A percentile compares a stretch with the other conserved stretches of the same genome.
phyloP scores from a whole-genome alignment of 2,797 vertebrate genomes.

The Amazona finschi region DNA sequence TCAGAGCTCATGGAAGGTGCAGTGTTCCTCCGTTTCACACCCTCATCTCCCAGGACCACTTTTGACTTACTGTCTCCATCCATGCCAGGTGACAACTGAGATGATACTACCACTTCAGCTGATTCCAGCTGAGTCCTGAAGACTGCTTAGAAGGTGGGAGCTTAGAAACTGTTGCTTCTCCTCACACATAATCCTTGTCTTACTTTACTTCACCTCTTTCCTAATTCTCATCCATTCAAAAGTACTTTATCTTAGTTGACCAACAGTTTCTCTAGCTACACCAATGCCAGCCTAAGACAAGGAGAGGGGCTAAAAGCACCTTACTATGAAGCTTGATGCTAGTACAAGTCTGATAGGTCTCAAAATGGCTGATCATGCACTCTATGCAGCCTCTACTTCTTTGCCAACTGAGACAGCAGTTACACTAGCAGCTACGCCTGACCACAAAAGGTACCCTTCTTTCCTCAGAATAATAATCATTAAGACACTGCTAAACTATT shows the following conservation, averaged over 20 bases:
- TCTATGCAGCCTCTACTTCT: not conserved
- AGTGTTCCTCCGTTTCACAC: not conserved
- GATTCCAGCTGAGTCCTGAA: not conserved
- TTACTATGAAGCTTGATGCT: not conserved
- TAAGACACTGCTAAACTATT: not conserved
- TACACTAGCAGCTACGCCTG: not conserved
- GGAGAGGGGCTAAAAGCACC: not conserved
- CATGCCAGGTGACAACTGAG: not conserved
- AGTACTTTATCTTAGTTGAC: not conserved
- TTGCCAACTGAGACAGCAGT: not conserved
- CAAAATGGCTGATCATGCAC: not conserved
- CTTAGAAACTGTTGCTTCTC: not conserved
- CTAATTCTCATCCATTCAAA: not conserved
- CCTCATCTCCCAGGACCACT: not conserved
- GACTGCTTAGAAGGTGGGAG: not conserved
- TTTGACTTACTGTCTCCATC: not conserved
- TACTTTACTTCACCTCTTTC: not conserved
- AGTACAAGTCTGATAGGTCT: not conserved
- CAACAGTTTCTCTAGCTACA: not conserved
- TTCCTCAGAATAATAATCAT: not conserved
- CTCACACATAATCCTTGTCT: not conserved
- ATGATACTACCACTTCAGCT: not conserved
- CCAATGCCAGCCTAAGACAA: not conserved
- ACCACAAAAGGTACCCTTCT: not conserved
- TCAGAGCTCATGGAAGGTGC: not conserved